Evolutionary conservation across 2,113 vertebrate species (phyloP).

Genomic region (Atherinomorus stipes): DNA sequence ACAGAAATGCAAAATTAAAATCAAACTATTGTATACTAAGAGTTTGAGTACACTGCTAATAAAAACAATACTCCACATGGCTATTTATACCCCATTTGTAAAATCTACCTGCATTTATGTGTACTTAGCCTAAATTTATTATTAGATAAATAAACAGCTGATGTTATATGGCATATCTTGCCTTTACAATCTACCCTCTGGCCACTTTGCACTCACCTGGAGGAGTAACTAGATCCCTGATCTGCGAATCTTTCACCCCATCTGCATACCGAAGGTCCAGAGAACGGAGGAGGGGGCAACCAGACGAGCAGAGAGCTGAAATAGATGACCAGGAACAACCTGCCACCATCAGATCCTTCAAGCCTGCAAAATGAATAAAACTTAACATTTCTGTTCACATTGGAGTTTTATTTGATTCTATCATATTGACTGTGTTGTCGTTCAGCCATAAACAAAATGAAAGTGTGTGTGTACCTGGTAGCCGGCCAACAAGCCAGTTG

Average conservation of each 20-base stretch:
- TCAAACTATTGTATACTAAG: too few relatives aligned
- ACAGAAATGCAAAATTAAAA: too few relatives aligned
- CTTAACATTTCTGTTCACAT: not conserved
- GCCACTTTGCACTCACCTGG: conserved; percentile 77
- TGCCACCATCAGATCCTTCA: conserved; percentile 94
- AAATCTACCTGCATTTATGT: too few relatives aligned
- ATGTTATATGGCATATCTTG: not conserved
- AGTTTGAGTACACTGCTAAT: too few relatives aligned
- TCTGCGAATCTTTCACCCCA: conserved; percentile 95
- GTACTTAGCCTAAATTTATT: not conserved
- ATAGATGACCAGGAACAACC: conserved; percentile 95
- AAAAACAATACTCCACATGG: too few relatives aligned
- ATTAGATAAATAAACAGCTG: not conserved
- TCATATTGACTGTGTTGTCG: not conserved
- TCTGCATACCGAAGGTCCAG: conserved; percentile 97
- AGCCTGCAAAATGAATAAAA: conserved; percentile 78
- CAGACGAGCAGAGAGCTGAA: conserved; percentile 94
- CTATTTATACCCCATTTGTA: too few relatives aligned
- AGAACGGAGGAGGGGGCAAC: conserved; percentile 95
- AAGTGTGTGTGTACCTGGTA: conserved; percentile 84
- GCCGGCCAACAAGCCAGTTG: conserved; percentile 93
- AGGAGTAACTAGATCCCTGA: conserved; percentile 93
- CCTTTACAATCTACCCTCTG: not conserved
- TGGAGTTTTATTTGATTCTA: not conserved
- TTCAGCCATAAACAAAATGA: not conserved